phyloP scores from a whole-genome alignment of 2,113 vertebrate species.

The Pseudorhombus dupliciocellatus region DNA sequence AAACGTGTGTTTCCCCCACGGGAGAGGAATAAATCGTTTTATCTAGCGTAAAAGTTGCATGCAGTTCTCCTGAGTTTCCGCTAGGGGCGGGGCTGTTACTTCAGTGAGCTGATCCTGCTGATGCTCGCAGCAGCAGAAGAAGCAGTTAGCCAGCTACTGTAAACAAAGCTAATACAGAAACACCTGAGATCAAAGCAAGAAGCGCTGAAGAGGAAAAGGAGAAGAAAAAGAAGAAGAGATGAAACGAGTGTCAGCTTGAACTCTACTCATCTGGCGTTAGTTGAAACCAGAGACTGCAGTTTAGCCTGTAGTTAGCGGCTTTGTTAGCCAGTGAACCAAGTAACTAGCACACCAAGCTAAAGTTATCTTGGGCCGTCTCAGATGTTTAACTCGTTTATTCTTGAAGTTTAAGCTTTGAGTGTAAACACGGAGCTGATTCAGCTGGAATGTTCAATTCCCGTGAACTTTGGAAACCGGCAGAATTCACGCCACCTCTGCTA shows the following conservation, averaged over 20 bases:
- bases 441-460: neutral
- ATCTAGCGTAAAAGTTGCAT: neutral
- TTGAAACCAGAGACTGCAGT: too few relatives aligned
- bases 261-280: too few relatives aligned
- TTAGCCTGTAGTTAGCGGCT: too few relatives aligned
- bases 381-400: neutral
- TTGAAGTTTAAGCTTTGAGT: neutral
- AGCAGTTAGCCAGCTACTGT: neutral
- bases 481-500: conserved; percentile 2
- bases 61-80: neutral
- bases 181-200: neutral
- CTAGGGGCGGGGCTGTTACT: neutral
- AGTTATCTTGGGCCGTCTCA: neutral
- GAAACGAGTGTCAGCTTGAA: too few relatives aligned
- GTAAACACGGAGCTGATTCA: neutral
- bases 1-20: too few relatives aligned
- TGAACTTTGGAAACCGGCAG: neutral
- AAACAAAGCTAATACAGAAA: conserved; percentile 45
- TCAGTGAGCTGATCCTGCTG: neutral
- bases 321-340: conserved; percentile 8
- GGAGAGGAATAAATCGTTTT: too few relatives aligned
- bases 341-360: conserved; percentile 44
- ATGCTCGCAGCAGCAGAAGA: neutral
- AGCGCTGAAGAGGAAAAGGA: neutral
- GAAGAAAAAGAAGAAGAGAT: neutral